Conservation (phyloP, 2,797 vertebrate genomes). For the Trematomus bernacchii region DNA sequence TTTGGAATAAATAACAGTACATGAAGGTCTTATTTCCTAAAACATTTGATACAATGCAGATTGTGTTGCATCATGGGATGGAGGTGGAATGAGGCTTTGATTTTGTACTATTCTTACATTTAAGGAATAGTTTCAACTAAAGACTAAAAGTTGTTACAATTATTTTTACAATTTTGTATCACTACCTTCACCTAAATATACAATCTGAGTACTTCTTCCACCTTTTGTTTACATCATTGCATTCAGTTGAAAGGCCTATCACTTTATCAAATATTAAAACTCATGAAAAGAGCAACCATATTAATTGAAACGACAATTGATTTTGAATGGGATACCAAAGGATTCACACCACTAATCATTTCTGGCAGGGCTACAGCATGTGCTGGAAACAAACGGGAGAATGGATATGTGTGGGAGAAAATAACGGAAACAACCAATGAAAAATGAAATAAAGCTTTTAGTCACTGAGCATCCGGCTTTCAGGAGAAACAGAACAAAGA, state of each 20-base stretch:
- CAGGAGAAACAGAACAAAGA: not conserved
- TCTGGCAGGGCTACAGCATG: not conserved
- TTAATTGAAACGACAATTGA: too few relatives aligned
- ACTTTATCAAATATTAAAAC: too few relatives aligned
- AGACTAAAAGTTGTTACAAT: too few relatives aligned
- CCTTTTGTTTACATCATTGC: too few relatives aligned
- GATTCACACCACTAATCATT: not conserved
- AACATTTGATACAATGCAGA: not conserved
- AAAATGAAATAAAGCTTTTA: slow-evolving; percentile 14
- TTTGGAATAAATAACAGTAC: slow-evolving; percentile 15
- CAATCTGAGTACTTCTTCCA: too few relatives aligned
- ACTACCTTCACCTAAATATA: too few relatives aligned
- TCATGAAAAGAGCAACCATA: too few relatives aligned
- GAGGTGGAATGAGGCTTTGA: slow-evolving; percentile 14
- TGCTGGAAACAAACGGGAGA: slow-evolving; percentile 2
- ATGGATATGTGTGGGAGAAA: not conserved
- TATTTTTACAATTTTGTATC: too few relatives aligned
- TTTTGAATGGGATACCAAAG: too few relatives aligned
- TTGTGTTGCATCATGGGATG: slow-evolving; percentile 25
- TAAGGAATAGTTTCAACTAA: too few relatives aligned
- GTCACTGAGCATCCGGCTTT: not conserved
- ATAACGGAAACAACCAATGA: not conserved
- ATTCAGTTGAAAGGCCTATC: too few relatives aligned
- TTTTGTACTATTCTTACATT: not conserved
- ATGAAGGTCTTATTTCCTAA: slow-evolving; percentile 2